Percentiles rank a stretch among this genome's conserved stretches.
Conservation (phyloP, 2,113 vertebrate species). For the Trichechus manatus region DNA sequence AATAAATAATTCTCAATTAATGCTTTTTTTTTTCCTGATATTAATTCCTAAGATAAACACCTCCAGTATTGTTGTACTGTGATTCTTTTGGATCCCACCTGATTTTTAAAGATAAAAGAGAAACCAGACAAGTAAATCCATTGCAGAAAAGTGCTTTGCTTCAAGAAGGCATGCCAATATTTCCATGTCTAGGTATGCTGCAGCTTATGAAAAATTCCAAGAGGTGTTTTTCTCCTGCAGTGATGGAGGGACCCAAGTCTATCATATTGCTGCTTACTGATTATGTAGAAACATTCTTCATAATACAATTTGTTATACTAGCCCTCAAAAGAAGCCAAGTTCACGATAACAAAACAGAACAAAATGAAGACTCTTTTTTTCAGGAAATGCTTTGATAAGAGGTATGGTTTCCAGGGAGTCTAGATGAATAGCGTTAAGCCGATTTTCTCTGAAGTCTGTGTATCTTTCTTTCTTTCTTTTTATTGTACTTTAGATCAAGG, state of each 20-base stretch:
- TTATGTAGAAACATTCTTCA: neutral
- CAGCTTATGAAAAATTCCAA: neutral
- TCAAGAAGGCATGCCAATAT: neutral
- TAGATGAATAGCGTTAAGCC: neutral
- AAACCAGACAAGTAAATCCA: neutral
- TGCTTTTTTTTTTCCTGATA: neutral
- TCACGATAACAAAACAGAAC: neutral
- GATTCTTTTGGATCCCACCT: neutral
- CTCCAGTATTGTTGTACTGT: neutral
- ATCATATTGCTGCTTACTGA: neutral
- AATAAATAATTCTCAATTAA: neutral
- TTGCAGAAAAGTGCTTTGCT: neutral
- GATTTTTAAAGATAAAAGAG: slow-evolving; percentile 11
- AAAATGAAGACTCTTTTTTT: slow-evolving; percentile 11
- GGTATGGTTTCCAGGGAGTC: neutral
- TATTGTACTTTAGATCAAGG: too few relatives aligned
- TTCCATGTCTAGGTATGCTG: neutral
- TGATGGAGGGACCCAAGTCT: neutral
- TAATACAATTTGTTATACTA: neutral
- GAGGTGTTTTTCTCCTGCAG: neutral
- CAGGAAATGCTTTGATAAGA: neutral
- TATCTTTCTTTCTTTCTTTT: neutral
- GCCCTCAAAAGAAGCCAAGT: neutral
- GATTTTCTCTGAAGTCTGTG: neutral
- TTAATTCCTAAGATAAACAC: slow-evolving; percentile 5